phyloP scores from a whole-genome alignment of 2,797 vertebrate species.

The Lates japonicus region DNA sequence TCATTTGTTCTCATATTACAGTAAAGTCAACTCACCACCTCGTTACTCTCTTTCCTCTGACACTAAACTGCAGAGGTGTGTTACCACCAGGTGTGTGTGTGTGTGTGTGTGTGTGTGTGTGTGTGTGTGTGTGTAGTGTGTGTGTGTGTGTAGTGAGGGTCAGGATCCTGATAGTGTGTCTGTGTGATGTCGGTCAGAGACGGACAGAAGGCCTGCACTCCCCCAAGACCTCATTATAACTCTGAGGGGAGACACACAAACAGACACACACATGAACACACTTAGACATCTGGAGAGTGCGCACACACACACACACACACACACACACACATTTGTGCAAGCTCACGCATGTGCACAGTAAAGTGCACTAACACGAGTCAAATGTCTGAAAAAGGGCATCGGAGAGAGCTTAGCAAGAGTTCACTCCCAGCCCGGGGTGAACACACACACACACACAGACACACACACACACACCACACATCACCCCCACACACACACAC shows the following conservation, averaged over 20 bases:
- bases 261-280: constrained; percentile 7
- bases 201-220: constrained; percentile 48
- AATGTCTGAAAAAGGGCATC: constrained; percentile 36
- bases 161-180: constrained; percentile 23
- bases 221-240: constrained; percentile 68
- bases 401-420: constrained; percentile 15
- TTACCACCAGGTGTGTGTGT: constrained; percentile 14
- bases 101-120: constrained; percentile 17
- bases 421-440: constrained; percentile 2
- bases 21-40: constrained; percentile 33
- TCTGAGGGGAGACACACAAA: constrained; percentile 25
- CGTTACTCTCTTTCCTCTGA: constrained; percentile 46
- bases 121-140: constrained; percentile 1
- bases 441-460: constrained; percentile 3
- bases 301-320: neutral
- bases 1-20: constrained; percentile 19
- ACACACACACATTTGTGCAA: neutral
- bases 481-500: neutral
- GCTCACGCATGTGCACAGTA: neutral
- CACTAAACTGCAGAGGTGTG: constrained; percentile 23
- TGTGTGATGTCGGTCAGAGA: constrained; percentile 34
- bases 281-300: constrained; percentile 32
- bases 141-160: constrained; percentile 15
- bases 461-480: constrained; percentile 1
- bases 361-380: constrained; percentile 11